Percentiles rank a stretch among this genome's conserved stretches.
Conservation (phyloP, 2,113 vertebrate species). For the Sturnira hondurensis region DNA sequence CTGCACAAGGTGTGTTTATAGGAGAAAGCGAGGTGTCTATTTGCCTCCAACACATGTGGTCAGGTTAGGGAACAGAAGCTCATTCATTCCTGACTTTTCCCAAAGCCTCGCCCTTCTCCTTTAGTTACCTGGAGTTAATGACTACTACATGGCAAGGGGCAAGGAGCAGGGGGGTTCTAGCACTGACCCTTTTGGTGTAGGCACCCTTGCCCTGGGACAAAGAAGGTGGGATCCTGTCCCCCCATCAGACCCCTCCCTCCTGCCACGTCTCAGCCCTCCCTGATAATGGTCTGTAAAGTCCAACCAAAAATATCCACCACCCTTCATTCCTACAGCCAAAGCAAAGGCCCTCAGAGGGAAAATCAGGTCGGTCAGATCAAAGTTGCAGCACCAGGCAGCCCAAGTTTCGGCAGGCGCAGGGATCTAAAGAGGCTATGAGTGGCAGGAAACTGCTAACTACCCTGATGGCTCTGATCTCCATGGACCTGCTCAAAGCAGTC, state of each 20-base stretch:
- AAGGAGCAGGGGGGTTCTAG: background rate
- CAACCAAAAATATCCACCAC: background rate
- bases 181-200: background rate
- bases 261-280: background rate
- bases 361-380: background rate
- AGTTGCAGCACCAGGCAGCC: background rate
- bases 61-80: constrained; percentile 65
- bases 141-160: background rate
- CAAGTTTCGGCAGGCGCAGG: background rate
- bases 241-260: background rate
- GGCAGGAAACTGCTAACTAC: background rate
- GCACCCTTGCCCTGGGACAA: background rate
- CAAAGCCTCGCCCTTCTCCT: constrained; percentile 46
- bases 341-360: background rate
- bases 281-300: background rate
- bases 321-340: background rate
- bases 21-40: constrained; percentile 46
- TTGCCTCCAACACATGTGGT: constrained; percentile 59
- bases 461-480: constrained; percentile 11
- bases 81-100: constrained; percentile 61
- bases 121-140: background rate
- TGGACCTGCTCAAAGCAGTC: background rate
- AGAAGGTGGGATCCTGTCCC: background rate
- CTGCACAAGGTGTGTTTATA: constrained; percentile 64
- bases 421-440: background rate